Evolutionary conservation across 2,797 vertebrate species (phyloP), one percentile per base, ranked within the genome.

Genomic region (Dipus sagitta): DNA sequence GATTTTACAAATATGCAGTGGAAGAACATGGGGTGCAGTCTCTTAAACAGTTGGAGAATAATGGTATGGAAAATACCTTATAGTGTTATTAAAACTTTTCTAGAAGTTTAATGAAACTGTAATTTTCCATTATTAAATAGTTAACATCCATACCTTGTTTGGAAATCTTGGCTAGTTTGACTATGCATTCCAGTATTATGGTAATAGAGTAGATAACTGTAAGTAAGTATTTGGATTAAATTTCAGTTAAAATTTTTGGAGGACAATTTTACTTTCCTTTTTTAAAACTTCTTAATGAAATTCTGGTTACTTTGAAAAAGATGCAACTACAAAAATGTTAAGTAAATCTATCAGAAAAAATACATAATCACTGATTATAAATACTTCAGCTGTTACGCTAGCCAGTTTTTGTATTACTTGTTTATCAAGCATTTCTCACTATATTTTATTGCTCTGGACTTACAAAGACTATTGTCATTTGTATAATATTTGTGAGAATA

Each of bases 161-260:
- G 64, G 71, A 80, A 79, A 60, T 67, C 21, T 60, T 72, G 9
- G 13, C 28, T 93, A 67, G 71, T 70, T 87, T 24, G 28, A 80
- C 18, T 67, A 1, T 93, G 32, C 3, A 60, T 85, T 76, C 14
- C 32, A 79, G 38, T 91, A 91, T 70, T 67, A 79, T 88, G 71
- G 80, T 90, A 92, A 70, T 74, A 60, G 24, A 32, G 21, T 75
- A 77, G 34, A 65, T 89, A 47, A 34, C 64, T 79, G 78, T 80
- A 90, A 84, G n/a, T 85, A 30, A 84, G n/a, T 85, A 30, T 91
- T 77, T 86, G 2, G 71, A 15, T 84, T 65, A 52, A 78, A 38
- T 84, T 62, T 75, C 52, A 47, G 8, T 52, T 80, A 70, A 42
- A 47, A 30, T 34, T 72, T 86, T 65, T 21, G 18, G 14, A 11